phyloP scores from a whole-genome alignment of 2,797 vertebrate genomes.

The Gymnopithys bicolor region DNA sequence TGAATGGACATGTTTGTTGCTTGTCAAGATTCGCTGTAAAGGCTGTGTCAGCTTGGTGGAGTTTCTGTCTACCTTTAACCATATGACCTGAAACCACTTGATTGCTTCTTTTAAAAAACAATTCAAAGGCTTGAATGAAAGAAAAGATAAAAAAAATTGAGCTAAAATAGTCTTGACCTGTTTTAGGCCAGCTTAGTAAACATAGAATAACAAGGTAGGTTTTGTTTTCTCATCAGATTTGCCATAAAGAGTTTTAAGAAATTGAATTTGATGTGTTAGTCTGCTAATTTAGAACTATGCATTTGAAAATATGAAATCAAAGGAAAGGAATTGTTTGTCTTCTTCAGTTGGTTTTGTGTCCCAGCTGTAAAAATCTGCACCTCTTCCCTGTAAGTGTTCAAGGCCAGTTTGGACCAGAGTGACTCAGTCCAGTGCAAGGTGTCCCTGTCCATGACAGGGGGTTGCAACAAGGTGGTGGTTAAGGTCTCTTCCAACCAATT shows the following conservation, averaged over 20 bases:
- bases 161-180: neutral
- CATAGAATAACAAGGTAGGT: neutral
- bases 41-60: neutral
- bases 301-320: neutral
- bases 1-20: constrained; percentile 11
- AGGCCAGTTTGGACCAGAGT: neutral
- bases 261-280: neutral
- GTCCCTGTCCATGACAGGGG: too few relatives aligned
- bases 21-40: neutral
- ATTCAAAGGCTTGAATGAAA: neutral
- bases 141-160: neutral
- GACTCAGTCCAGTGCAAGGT: neutral
- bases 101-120: neutral
- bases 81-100: neutral
- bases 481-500: neutral
- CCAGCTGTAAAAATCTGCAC: neutral
- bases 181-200: neutral
- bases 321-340: neutral
- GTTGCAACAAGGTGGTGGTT: neutral
- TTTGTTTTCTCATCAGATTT: neutral
- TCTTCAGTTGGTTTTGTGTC: neutral
- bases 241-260: neutral
- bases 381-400: neutral
- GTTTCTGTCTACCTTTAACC: neutral
- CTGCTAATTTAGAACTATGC: rapidly evolving